Evolutionary conservation across 53 echinoderm and acorn worm genomes (phyloP).

Genomic region (Antedon mediterranea): DNA sequence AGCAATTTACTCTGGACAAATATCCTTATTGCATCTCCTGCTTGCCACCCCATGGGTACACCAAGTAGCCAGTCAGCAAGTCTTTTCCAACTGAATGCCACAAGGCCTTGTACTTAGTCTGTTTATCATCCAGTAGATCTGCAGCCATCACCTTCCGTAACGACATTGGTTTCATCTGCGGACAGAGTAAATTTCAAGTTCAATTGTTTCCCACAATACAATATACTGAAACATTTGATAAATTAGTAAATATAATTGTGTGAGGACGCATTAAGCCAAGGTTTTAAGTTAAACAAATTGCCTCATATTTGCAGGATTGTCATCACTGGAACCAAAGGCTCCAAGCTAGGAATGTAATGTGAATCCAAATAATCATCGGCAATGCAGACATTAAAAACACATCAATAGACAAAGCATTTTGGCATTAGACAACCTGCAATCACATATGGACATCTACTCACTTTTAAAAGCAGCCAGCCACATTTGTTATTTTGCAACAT

Average conservation of each 20-base stretch:
- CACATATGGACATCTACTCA: not conserved
- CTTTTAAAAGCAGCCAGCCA: constrained; percentile 29
- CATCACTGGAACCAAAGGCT: not conserved
- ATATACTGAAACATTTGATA: no score
- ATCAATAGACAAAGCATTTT: not conserved
- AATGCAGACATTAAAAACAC: not conserved
- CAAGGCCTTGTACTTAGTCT: not conserved
- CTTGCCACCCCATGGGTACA: constrained; percentile 34
- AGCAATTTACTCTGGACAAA: no score
- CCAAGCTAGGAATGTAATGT: not conserved
- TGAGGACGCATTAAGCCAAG: not conserved
- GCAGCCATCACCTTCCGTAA: constrained; percentile 6
- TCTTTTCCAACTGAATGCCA: constrained; percentile 5
- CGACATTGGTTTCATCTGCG: constrained; percentile 35
- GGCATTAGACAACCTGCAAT: no score
- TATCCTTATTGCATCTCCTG: no score
- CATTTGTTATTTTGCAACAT: constrained; percentile 8
- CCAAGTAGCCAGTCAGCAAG: constrained; percentile 29
- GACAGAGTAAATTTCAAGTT: not conserved
- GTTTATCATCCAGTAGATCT: not conserved
- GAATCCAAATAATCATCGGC: no score
- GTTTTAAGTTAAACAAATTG: not conserved
- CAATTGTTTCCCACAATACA: no score
- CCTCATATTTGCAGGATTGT: not conserved
- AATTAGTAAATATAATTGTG: no score